phyloP scores from a whole-genome alignment of 2,113 vertebrate species.

The Odontophorus gujanensis region DNA sequence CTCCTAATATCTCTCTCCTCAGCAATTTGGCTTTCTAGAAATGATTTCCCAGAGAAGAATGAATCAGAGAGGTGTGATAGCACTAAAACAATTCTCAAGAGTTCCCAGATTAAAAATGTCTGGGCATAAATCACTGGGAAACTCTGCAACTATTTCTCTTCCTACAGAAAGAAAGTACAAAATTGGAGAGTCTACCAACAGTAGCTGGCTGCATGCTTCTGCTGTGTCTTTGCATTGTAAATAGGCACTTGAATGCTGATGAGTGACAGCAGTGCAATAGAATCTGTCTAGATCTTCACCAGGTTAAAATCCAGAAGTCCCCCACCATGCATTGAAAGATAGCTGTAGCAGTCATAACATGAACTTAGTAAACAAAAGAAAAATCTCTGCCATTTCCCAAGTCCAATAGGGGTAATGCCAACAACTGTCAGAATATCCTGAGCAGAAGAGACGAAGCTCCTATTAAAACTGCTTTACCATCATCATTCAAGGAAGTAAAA shows the following conservation, averaged over 20 bases:
- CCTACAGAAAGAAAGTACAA: background rate
- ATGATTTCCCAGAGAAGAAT: conserved; percentile 30
- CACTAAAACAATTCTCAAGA: conserved; percentile 40
- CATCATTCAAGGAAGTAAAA: background rate
- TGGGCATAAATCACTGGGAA: background rate
- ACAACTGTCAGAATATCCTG: background rate
- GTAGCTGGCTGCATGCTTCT: background rate
- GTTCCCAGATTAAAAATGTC: conserved; percentile 45
- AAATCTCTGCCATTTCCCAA: background rate
- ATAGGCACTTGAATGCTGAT: background rate
- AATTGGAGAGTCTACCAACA: background rate
- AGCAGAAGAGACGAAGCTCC: background rate
- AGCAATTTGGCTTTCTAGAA: conserved; percentile 11
- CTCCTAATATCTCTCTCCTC: background rate
- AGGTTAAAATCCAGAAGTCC: background rate
- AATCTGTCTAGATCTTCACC: background rate
- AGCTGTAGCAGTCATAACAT: background rate
- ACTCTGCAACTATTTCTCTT: background rate
- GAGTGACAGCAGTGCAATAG: background rate
- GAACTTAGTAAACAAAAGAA: background rate
- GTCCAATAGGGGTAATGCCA: background rate
- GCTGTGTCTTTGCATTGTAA: background rate
- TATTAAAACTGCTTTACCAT: background rate
- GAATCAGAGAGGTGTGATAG: conserved; percentile 8
- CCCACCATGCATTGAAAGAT: too few relatives aligned